Conservation (phyloP, 2,888 invertebrate genomes). For the Shargacucullia verbasci region DNA sequence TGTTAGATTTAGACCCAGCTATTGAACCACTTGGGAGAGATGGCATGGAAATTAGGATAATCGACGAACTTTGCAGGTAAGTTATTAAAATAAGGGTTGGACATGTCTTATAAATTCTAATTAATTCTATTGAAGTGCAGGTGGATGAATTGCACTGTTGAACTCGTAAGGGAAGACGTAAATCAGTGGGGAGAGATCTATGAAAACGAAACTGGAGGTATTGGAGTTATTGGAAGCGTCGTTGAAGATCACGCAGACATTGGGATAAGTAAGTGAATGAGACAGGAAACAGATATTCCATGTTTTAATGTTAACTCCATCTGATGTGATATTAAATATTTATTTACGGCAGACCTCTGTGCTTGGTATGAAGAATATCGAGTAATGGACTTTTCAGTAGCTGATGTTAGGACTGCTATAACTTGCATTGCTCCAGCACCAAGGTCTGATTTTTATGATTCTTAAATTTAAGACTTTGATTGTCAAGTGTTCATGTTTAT, state of each 20-base stretch:
- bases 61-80: slow-evolving; percentile 86
- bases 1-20: slow-evolving; percentile 77
- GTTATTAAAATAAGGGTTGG: background rate
- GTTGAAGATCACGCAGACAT: slow-evolving; percentile 90
- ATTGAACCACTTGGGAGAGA: slow-evolving; percentile 78
- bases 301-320: too few species aligned
- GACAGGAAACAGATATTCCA: too few species aligned
- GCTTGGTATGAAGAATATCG: slow-evolving; percentile 90
- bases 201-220: slow-evolving; percentile 91
- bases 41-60: slow-evolving; percentile 86
- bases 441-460: slow-evolving; percentile 68
- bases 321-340: too few species aligned
- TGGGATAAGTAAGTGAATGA: slow-evolving; percentile 84
- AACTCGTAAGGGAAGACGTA: slow-evolving; percentile 86
- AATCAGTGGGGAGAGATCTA: slow-evolving; percentile 91
- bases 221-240: slow-evolving; percentile 91
- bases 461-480: background rate
- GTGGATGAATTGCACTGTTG: slow-evolving; percentile 83
- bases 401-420: slow-evolving; percentile 90
- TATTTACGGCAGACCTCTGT: slow-evolving; percentile 78
- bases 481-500: slow-evolving; percentile 6
- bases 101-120: background rate
- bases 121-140: slow-evolving; percentile 57
- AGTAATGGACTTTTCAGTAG: slow-evolving; percentile 90
- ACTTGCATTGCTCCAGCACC: slow-evolving; percentile 92